Evolutionary conservation across 2,113 vertebrate species (phyloP), one percentile per base, ranked within the genome.

Genomic region (Oplegnathus fasciatus): DNA sequence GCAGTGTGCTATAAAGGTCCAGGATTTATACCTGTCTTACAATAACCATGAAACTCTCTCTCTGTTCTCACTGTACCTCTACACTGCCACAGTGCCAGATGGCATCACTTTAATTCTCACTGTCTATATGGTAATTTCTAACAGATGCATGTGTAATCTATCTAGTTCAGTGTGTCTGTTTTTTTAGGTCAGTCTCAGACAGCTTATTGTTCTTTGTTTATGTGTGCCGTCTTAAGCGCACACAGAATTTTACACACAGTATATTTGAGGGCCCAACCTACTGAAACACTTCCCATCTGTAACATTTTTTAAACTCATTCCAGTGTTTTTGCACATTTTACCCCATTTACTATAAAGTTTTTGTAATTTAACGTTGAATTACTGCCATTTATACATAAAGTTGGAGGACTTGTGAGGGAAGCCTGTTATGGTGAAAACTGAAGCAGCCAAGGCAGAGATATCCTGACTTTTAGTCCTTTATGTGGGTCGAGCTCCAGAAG

Each of bases 101-200:
- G 94, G 94, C 88, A 64, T 81, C 72, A 48, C 70, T 88, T 88
- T 94, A 87, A 93, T 89, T 93, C 88, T 82, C 87, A 89, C 86
- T 91, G 91, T 94, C 79, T 92, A 24, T 86, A 94, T 94, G 92
- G 80, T 93, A 92, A 94, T 94, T 91, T 92, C 70, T 65, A 91
- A 88, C 94, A 93, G 93, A 93, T 92, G 94, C 79, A 92, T 20
- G 40, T 85, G 82, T 88, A 92, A 94, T 93, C 87, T 79, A 89
- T 94, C 84, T 78, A 72, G 90, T 92, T 93, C 89, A 93, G 20
- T 82, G 80, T 88, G 80, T 83, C 80, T 93, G 87, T 85, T 92
- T 94, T 91, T 94, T 91, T 91, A 74, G 94, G 93, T 93, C 90
- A 94, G n/a, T 75, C 83, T 77, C 24, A 84, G 78, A 67, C 71